phyloP scores from a whole-genome alignment of 2,888 invertebrate genomes.

The Drosophila emarginata region DNA sequence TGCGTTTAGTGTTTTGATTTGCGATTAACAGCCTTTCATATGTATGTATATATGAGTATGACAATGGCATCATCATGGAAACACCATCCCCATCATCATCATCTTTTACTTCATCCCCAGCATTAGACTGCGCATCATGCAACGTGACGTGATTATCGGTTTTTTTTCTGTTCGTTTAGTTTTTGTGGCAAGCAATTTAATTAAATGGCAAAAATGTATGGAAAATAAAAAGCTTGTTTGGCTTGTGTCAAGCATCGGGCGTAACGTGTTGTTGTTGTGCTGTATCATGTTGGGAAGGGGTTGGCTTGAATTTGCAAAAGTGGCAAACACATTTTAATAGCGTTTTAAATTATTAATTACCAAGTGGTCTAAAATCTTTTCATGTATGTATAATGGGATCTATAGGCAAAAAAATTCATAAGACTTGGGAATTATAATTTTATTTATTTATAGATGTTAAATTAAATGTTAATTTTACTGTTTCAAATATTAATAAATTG shows the following conservation, averaged over 20 bases:
- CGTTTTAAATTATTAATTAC: slow-evolving; percentile 62
- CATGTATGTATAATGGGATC: slow-evolving; percentile 27
- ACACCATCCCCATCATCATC: slow-evolving; percentile 17
- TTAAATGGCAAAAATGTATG: slow-evolving; percentile 60
- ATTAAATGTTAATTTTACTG: too few relatives aligned
- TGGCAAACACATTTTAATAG: slow-evolving; percentile 66
- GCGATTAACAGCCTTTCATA: slow-evolving; percentile 47
- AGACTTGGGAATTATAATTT: not conserved
- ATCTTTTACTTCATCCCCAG: not conserved
- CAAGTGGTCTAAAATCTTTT: slow-evolving; percentile 15
- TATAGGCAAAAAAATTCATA: not conserved
- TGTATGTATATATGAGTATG: slow-evolving; percentile 22
- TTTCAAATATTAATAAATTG: too few relatives aligned
- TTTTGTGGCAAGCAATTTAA: slow-evolving; percentile 48
- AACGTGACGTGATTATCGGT: slow-evolving; percentile 45
- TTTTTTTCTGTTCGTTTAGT: slow-evolving; percentile 19
- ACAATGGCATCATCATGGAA: slow-evolving; percentile 54
- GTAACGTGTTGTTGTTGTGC: slow-evolving; percentile 18
- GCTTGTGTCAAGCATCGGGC: slow-evolving; percentile 51
- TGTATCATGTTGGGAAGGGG: slow-evolving; percentile 33
- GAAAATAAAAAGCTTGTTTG: slow-evolving; percentile 41
- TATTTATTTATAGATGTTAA: not conserved
- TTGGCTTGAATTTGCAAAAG: slow-evolving; percentile 42
- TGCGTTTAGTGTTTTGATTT: slow-evolving; percentile 45
- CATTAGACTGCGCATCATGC: slow-evolving; percentile 9